Evolutionary conservation across 37 sponge, comb jelly and placozoan species (phyloP).

Genomic region (Eunapius fragilis): DNA sequence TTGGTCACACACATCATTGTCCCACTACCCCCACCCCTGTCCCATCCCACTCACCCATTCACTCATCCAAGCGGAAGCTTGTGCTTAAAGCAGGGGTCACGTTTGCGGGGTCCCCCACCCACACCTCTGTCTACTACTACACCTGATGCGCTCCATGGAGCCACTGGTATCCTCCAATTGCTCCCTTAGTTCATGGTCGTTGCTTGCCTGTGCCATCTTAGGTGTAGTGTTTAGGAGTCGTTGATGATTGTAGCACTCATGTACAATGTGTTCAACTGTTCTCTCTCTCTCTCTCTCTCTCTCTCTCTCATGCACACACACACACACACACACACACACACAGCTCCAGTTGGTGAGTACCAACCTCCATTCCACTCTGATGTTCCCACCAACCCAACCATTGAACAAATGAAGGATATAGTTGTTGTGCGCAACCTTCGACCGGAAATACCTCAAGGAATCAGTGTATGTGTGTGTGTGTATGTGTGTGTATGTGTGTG

Average conservation of each 20-base stretch:
- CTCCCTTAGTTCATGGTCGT: too few relatives aligned
- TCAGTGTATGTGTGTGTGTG: not conserved
- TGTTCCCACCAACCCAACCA: not conserved
- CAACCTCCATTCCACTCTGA: not conserved
- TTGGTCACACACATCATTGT: not conserved
- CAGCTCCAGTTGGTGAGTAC: not conserved
- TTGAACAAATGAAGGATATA: not conserved
- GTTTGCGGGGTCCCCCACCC: not conserved
- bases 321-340: not conserved
- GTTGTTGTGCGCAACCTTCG: not conserved
- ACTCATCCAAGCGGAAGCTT: not conserved
- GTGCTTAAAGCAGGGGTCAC: not conserved
- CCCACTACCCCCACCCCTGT: not conserved
- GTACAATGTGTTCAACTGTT: not conserved
- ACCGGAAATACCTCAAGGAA: not conserved
- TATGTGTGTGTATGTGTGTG: not conserved
- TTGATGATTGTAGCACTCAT: too few relatives aligned
- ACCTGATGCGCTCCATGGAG: too few relatives aligned
- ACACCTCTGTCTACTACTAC: not conserved
- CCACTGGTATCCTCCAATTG: too few relatives aligned
- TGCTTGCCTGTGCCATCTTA: too few relatives aligned
- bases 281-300: not conserved
- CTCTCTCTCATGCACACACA: not conserved
- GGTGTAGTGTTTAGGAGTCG: too few relatives aligned
- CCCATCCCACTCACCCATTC: not conserved